Conservation (phyloP, 1,140 invertebrate species). For the Orchesella cincta region DNA sequence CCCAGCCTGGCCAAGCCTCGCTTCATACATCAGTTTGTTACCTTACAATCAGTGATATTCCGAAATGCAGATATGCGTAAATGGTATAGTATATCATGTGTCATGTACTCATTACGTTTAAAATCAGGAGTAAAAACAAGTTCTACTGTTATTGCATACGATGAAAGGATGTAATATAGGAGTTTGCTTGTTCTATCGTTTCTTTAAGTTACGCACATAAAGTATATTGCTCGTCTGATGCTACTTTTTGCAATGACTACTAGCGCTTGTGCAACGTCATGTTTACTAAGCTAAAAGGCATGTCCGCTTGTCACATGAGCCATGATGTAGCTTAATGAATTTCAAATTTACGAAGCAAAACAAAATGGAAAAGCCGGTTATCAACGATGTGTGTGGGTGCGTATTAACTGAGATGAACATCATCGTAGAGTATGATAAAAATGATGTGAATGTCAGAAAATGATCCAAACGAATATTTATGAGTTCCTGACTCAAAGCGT, state of each 20-base stretch:
- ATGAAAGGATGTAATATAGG: too few species aligned
- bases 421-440: slow-evolving; percentile 25
- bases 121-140: too few species aligned
- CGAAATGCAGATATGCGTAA: too few species aligned
- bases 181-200: too few species aligned
- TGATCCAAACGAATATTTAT: too few species aligned
- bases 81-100: neutral
- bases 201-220: too few species aligned
- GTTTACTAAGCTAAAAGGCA: slow-evolving; percentile 15
- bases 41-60: too few species aligned
- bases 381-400: slow-evolving; percentile 23
- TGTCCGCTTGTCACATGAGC: slow-evolving; percentile 15
- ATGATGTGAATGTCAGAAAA: slow-evolving; percentile 18
- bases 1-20: neutral
- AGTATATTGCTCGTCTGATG: too few species aligned
- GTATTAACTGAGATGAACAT: neutral
- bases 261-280: slow-evolving; percentile 4
- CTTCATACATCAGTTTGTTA: neutral
- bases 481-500: too few species aligned
- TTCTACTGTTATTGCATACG: too few species aligned
- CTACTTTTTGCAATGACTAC: too few species aligned
- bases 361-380: neutral
- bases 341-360: slow-evolving; percentile 14
- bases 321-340: slow-evolving; percentile 1
- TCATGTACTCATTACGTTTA: neutral